phyloP scores from a whole-genome alignment of 2,113 vertebrate species.

The Campylomormyrus numenius region DNA sequence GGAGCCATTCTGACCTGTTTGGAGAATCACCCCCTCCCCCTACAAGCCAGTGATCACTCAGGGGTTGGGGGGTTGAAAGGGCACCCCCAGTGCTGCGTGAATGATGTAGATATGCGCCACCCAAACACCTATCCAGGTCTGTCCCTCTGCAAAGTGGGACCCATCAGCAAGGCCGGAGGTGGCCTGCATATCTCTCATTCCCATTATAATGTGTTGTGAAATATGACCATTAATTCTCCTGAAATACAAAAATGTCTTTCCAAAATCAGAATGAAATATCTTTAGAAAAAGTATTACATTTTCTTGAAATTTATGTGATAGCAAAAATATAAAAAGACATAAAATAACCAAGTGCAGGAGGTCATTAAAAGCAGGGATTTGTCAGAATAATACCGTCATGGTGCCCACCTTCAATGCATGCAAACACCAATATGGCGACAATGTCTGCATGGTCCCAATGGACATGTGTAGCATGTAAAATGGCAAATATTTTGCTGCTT shows the following conservation, averaged over 20 bases:
- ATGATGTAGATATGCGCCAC: conserved; percentile 21
- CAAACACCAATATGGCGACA: not conserved
- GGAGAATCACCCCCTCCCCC: conserved; percentile 14
- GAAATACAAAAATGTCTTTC: not conserved
- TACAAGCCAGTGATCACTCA: conserved; percentile 24
- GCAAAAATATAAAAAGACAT: not conserved
- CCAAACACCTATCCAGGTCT: not conserved
- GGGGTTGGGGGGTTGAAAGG: conserved; percentile 32
- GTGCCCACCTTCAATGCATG: not conserved
- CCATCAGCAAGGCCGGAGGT: not conserved
- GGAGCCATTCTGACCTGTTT: conserved; percentile 26
- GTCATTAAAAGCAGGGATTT: not conserved
- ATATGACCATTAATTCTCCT: too few species aligned
- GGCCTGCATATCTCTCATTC: not conserved
- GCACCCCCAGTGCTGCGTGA: conserved; percentile 27
- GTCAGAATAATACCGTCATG: not conserved
- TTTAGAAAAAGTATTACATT: not conserved
- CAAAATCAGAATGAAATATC: not conserved
- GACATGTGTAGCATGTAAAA: not conserved
- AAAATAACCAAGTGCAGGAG: not conserved
- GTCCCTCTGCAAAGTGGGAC: conserved; percentile 12
- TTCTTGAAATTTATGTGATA: not conserved
- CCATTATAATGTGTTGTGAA: not conserved
- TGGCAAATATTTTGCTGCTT: not conserved
- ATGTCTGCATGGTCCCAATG: not conserved